Percentiles rank a stretch among this genome's conserved stretches.
phyloP scores from a whole-genome alignment of 2,888 invertebrate species.

The Drosophila meridiana region DNA sequence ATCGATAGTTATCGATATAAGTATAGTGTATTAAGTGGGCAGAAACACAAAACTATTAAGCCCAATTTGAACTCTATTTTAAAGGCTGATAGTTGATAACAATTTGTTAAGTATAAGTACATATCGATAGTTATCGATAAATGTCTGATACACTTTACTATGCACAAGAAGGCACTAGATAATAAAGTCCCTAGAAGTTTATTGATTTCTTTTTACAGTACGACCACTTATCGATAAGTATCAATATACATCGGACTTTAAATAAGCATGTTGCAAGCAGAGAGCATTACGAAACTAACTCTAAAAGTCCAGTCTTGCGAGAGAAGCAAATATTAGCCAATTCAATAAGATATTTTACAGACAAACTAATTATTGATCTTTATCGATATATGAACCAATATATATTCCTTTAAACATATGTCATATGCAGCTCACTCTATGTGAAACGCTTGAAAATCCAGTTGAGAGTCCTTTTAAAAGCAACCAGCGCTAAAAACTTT shows the following conservation, averaged over 20 bases:
- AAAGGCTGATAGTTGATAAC: not conserved
- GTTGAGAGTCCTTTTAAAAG: not conserved
- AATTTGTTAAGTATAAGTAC: not conserved
- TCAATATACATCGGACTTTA: not conserved
- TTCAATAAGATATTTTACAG: not conserved
- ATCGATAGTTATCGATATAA: not conserved
- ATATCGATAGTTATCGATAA: constrained; percentile 7
- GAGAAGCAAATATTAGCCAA: not conserved
- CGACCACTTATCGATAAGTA: constrained; percentile 7
- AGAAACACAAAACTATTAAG: not conserved
- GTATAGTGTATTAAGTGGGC: not conserved
- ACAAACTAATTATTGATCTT: not conserved
- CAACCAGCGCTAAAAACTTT: not conserved
- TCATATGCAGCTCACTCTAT: not conserved
- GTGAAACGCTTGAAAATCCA: not conserved
- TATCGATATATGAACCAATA: not conserved
- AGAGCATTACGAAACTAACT: not conserved
- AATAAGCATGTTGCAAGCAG: not conserved
- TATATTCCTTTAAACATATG: not conserved
- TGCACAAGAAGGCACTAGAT: no score
- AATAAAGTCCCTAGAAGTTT: not conserved
- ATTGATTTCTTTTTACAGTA: not conserved
- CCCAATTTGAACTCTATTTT: not conserved
- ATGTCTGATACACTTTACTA: no score
- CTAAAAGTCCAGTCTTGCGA: not conserved